Evolutionary conservation across 92 coral and sea anemone genomes (phyloP), one percentile per base, ranked within the genome.

Genomic region (Palythoa grandis): DNA sequence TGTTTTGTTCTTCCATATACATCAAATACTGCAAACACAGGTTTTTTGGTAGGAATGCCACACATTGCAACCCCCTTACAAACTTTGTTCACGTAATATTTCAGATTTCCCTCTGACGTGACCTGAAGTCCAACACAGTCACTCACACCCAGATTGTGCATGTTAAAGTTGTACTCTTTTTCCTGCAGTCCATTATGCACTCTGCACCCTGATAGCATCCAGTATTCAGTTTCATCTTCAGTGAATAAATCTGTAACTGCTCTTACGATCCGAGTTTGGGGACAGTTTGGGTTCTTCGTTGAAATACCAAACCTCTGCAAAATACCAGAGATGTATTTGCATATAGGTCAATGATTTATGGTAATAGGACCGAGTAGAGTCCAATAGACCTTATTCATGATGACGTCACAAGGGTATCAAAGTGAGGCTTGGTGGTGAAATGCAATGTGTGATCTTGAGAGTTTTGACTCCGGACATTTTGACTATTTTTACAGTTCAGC

Each of bases 1-100:
- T 95, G 97, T 76, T 97, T 97, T 56, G 98, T 95, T 87, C 97
- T 87, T 70, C 99, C 99, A 88, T 97, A 97, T 70, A 97, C 98
- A 92, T 97, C 99, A 92, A 95, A 93, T 75, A 95, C 82, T 82
- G 87, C 96, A 93, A 88, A 97, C 20, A 97, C 79, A 43, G 94
- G 96, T 65, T 93, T 95, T 66, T 92, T 90, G 10, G 88, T 87
- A 70, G 99, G 99, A 71, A 97, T 92, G 38, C 90, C 95, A 50
- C 92, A 63, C 74, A 94, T 94, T 39, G 99, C 99, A 24, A 90
- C 86, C 16, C 99, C 99, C 89, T 95, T 90, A 70, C 86, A 85
- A 0, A 90, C 82, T 20, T 98, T 98, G 89, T 97, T 92, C n/a
- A 86, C 91, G 78, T 86, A 97, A 79, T 86, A 97, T 58, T 89